Evolutionary conservation across 37 sponge, comb jelly and placozoan species (phyloP), one percentile per base, ranked within the genome.

Genomic region (Theonella swinhoei): DNA sequence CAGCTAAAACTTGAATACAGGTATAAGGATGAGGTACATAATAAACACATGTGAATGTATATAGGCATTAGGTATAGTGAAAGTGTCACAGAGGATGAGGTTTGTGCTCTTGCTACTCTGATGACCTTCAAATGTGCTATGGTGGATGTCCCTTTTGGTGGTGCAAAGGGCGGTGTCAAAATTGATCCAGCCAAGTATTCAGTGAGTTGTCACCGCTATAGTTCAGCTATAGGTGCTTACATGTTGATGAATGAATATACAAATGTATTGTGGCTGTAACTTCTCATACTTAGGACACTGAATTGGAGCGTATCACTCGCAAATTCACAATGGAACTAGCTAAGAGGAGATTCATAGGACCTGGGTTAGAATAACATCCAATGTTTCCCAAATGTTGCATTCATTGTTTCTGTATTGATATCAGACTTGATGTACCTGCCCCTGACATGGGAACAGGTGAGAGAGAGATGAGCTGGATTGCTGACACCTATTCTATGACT

Each of bases 401-500:
- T n/a, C n/a, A n/a, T n/a, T n/a, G n/a, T n/a, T n/a, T n/a, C n/a
- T n/a, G n/a, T n/a, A n/a, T n/a, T n/a, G n/a, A n/a, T n/a, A n/a
- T n/a, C 64, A 90, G 98, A 23, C 82, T 94, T 23, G 99, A 98
- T 82, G 97, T 98, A 8, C 99, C 99, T 34, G 99, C 99, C 25
- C 99, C 99, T 24, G 99, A 98, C 86, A 96, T 98, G 97, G 99
- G 99, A 0, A 98, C 99, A 24, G 99, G 99, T 26, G 91, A 88
- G 28, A 65, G 99, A 22, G 99, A 98, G 79, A 98, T 98, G 99
- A 89, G 90, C 74, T 98, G 99, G 99, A 98, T 98, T 32, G 96
- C 97, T 20, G 99, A 98, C 86, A 96, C 97, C 25, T 98, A 98
- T 75, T 42, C 90, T 37, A 94, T 94, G 89, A 96, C 99, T 25